These are phyloP conservation scores for Phragmatobia fuliginosa DNA, from an alignment of 2,888 invertebrate genomes.

Conservation along the genomic window DNA sequence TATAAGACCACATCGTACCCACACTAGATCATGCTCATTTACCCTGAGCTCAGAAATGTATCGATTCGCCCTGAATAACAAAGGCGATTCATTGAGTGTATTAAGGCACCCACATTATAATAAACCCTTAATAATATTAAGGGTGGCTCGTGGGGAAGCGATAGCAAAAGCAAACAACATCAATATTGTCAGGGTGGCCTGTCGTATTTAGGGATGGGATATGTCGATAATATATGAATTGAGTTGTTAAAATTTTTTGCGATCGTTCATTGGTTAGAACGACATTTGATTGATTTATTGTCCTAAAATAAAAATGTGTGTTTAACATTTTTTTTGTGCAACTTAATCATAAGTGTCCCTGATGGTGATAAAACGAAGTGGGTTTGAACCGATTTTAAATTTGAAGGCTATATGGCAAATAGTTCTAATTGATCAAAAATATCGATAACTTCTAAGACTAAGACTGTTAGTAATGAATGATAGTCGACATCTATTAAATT, in stretches of 20 bases:
- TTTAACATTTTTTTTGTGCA: background rate
- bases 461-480: too few species aligned
- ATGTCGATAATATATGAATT: slow-evolving; percentile 14
- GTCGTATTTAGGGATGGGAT: slow-evolving; percentile 46
- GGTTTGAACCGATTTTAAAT: too few species aligned
- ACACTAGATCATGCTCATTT: background rate
- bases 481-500: background rate
- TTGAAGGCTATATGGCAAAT: too few species aligned
- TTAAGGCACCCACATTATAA: slow-evolving; percentile 50
- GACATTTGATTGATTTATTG: background rate
- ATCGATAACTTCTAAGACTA: too few species aligned
- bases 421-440: too few species aligned
- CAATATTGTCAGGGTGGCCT: slow-evolving; percentile 61
- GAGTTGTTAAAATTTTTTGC: slow-evolving; percentile 5
- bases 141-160: slow-evolving; percentile 60
- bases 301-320: background rate
- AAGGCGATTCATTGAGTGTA: slow-evolving; percentile 39
- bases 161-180: slow-evolving; percentile 73
- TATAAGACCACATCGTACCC: background rate
- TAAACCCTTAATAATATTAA: slow-evolving; percentile 60
- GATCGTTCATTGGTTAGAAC: background rate
- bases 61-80: slow-evolving; percentile 45
- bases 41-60: slow-evolving; percentile 11
- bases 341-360: background rate
- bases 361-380: too few species aligned